Percentiles rank a stretch among this genome's conserved stretches.
Conservation (phyloP, 2,797 vertebrate genomes). For the Chaetophractus vellerosus region DNA sequence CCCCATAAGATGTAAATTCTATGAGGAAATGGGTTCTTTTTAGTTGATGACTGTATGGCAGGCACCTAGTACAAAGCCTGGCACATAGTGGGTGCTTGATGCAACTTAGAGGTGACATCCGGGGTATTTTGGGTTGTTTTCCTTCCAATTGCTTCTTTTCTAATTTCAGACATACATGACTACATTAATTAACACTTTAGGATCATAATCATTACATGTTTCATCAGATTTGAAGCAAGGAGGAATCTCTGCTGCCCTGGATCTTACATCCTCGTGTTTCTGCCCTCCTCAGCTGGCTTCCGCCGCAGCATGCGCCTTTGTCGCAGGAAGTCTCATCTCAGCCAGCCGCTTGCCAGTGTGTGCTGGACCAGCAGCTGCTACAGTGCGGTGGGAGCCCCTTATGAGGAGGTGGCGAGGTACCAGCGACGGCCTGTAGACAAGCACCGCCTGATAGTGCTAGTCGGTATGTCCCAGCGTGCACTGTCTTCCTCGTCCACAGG, state of each 20-base stretch:
- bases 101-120: background rate
- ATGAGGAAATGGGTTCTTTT: background rate
- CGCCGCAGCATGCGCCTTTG: conserved; percentile 96
- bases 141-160: background rate
- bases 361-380: conserved; percentile 90
- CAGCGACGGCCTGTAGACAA: conserved; percentile 92
- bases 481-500: rapidly evolving
- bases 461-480: conserved; percentile 90
- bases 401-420: conserved; percentile 96
- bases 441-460: conserved; percentile 93
- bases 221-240: background rate
- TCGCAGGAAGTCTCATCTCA: conserved; percentile 90
- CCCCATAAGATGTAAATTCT: background rate
- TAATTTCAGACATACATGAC: background rate
- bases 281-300: conserved; percentile 93
- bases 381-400: conserved; percentile 89
- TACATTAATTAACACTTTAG: background rate
- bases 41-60: background rate
- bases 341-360: conserved; percentile 85
- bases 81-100: background rate
- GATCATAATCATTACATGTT: background rate
- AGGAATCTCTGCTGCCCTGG: too few relatives aligned
- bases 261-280: background rate
- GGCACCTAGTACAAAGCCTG: background rate
- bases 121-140: background rate